These are phyloP conservation scores for Oryzias javanicus DNA, from an alignment of 2,113 vertebrate genomes.

Conservation along the genomic window DNA sequence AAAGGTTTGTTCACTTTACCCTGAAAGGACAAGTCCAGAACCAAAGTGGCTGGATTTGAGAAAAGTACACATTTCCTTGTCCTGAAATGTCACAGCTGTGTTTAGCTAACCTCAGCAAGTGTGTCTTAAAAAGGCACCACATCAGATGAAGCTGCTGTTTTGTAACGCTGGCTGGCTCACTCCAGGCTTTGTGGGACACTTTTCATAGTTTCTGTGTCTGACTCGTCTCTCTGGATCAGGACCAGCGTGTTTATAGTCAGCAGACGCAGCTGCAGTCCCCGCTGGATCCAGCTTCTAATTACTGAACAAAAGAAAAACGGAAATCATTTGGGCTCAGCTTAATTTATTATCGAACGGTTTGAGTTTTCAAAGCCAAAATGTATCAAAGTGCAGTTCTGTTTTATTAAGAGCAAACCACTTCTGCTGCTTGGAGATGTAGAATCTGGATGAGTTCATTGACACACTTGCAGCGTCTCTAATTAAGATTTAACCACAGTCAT, in stretches of 20 bases:
- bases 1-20: conserved; percentile 35
- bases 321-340: conserved; percentile 5
- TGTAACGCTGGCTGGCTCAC: conserved; percentile 39
- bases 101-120: conserved; percentile 70
- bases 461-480: conserved; percentile 63
- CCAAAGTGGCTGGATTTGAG: conserved; percentile 61
- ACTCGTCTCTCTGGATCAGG: conserved; percentile 59
- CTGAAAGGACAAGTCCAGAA: conserved; percentile 36
- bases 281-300: conserved; percentile 20
- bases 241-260: conserved; percentile 37
- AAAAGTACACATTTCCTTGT: conserved; percentile 68
- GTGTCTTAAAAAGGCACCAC: conserved; percentile 60
- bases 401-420: conserved; percentile 37
- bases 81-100: conserved; percentile 72
- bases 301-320: background rate
- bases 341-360: conserved; percentile 21
- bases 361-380: conserved; percentile 18
- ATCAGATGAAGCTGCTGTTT: conserved; percentile 65
- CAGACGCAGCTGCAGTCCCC: conserved; percentile 41
- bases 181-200: conserved; percentile 66
- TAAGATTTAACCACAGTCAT: conserved; percentile 57
- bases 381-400: conserved; percentile 38
- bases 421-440: conserved; percentile 25
- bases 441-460: conserved; percentile 35
- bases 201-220: conserved; percentile 61